These are phyloP conservation scores for Nephrocerus scutellatus DNA, from an alignment of 2,888 invertebrate genomes.

Conservation along the genomic window DNA sequence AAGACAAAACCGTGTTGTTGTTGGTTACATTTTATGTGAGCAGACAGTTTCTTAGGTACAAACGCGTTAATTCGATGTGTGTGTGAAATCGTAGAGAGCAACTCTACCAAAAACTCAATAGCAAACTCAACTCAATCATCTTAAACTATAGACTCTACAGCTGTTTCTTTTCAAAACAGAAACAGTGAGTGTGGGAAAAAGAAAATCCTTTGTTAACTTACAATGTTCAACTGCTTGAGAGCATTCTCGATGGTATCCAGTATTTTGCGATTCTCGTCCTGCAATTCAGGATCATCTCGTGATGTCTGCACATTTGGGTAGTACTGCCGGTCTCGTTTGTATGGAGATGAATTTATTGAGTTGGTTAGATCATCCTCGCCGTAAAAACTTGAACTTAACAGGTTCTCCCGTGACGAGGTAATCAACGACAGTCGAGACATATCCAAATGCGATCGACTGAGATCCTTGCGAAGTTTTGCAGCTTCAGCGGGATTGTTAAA, in stretches of 20 bases:
- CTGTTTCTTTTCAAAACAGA: no score
- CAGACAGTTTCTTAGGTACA: no score
- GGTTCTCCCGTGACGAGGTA: slow-evolving; percentile 63
- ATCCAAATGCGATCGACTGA: slow-evolving; percentile 61
- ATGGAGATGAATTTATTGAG: slow-evolving; percentile 33
- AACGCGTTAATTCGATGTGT: no score
- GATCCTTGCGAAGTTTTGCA: slow-evolving; percentile 69
- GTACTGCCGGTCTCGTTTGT: slow-evolving; percentile 42
- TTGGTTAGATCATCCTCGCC: slow-evolving; percentile 39
- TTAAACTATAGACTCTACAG: no score
- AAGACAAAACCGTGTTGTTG: no score
- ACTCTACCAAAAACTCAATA: no score
- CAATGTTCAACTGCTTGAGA: slow-evolving; percentile 53
- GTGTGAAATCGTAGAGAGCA: no score
- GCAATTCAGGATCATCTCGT: slow-evolving; percentile 56
- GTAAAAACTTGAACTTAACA: slow-evolving; percentile 49
- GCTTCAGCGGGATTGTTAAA: slow-evolving; percentile 88
- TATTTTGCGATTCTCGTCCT: slow-evolving; percentile 59
- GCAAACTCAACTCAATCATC: no score
- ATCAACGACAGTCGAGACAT: slow-evolving; percentile 75
- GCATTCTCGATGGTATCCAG: slow-evolving; percentile 64
- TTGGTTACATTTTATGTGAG: no score
- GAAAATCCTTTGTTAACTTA: no score
- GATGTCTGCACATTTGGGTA: slow-evolving; percentile 42
- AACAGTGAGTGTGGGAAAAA: no score